A percentile compares a stretch with the other conserved stretches of the same genome.
These are phyloP conservation scores for Trichonephila inaurata DNA, from an alignment of 1,140 invertebrate genomes.

Conservation along the genomic window DNA sequence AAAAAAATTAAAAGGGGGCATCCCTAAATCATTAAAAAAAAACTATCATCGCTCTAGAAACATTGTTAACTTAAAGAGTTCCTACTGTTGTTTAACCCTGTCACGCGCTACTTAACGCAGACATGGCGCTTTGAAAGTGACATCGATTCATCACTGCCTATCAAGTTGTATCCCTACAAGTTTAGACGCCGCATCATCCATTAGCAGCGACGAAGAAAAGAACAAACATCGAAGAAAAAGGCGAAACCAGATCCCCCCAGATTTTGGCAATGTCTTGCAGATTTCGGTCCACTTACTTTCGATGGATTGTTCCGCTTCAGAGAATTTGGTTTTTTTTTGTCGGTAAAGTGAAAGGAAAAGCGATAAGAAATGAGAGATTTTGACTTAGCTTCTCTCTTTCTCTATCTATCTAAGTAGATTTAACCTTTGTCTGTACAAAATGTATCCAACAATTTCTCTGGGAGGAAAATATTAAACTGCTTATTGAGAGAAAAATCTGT, in stretches of 20 bases:
- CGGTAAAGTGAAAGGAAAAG: slow-evolving; percentile 5
- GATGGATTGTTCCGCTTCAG: slow-evolving; percentile 50
- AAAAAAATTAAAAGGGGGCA: not conserved
- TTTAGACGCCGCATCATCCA: slow-evolving; percentile 28
- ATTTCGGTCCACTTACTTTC: slow-evolving; percentile 55
- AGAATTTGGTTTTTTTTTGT: not conserved
- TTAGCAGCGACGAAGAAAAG: slow-evolving; percentile 33
- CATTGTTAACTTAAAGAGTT: not conserved
- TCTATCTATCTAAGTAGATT: not conserved
- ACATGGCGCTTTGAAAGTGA: slow-evolving; percentile 25
- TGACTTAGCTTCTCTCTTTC: not conserved
- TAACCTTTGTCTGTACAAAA: not conserved
- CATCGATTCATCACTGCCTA: slow-evolving; percentile 67
- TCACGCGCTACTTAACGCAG: slow-evolving; percentile 39
- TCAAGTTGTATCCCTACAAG: slow-evolving; percentile 27
- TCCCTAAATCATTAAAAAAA: not conserved
- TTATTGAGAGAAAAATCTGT: too few species aligned
- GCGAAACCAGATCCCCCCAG: not conserved
- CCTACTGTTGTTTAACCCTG: not conserved
- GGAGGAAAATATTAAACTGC: too few species aligned
- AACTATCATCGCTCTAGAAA: not conserved
- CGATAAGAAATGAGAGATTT: not conserved
- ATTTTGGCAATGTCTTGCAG: not conserved
- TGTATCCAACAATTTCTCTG: too few species aligned
- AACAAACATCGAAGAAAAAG: not conserved